These are phyloP conservation scores for Sapajus apella DNA, from an alignment of 2,113 vertebrate genomes.

Conservation along the genomic window DNA sequence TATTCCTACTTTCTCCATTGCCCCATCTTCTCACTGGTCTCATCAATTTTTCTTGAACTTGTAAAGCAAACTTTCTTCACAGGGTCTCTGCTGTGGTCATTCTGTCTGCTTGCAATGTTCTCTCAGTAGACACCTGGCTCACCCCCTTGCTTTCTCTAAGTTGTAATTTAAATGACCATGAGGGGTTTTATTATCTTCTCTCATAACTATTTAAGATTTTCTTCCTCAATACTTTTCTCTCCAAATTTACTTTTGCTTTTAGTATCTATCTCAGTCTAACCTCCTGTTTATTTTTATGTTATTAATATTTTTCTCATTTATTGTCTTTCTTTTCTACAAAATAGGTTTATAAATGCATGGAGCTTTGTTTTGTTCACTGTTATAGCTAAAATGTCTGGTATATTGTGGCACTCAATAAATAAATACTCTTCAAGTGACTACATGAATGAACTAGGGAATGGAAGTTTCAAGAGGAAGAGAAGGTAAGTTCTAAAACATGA, in stretches of 20 bases:
- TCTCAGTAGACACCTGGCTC: neutral
- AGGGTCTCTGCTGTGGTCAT: neutral
- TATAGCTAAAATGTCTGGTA: neutral
- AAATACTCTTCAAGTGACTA: neutral
- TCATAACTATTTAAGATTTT: neutral
- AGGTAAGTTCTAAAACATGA: neutral
- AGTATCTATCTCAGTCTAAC: neutral
- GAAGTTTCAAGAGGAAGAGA: neutral
- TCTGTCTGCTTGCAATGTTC: neutral
- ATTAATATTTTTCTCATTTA: neutral
- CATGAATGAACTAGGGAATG: neutral
- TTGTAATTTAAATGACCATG: neutral
- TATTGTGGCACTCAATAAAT: neutral
- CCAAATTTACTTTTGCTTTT: neutral
- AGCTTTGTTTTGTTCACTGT: neutral
- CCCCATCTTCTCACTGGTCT: no score
- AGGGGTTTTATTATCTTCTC: neutral
- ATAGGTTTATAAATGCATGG: neutral
- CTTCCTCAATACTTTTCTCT: neutral
- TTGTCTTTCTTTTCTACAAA: neutral
- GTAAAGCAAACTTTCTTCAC: neutral
- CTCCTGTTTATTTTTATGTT: neutral
- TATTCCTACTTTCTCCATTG: neutral
- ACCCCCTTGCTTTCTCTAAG: neutral
- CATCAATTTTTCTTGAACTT: neutral